These are phyloP conservation scores for Neotoma lepida DNA, from an alignment of 2,113 vertebrate genomes.

Conservation along the genomic window DNA sequence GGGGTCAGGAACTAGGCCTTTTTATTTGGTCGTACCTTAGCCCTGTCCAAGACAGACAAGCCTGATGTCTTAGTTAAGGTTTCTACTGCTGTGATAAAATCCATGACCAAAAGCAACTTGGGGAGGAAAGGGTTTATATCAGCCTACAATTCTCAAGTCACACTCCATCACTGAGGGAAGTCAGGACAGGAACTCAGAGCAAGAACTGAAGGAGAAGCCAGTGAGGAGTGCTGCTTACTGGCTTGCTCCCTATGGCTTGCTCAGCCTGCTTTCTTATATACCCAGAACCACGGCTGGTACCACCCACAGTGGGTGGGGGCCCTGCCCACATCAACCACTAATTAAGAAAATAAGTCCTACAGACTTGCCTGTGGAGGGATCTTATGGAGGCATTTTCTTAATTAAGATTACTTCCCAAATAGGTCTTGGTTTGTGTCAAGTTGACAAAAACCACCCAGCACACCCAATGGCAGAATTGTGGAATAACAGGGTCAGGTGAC, in stretches of 20 bases:
- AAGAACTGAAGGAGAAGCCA: too few species aligned
- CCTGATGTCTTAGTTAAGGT: not conserved
- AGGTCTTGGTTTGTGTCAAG: not conserved
- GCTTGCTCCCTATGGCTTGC: not conserved
- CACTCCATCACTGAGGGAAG: not conserved
- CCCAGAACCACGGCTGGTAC: not conserved
- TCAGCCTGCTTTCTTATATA: not conserved
- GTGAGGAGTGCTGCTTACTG: not conserved
- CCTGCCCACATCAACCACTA: not conserved
- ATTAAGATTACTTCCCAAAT: not conserved
- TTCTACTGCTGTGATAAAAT: not conserved
- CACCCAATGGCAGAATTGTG: not conserved
- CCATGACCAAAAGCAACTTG: not conserved
- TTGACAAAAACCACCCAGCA: not conserved
- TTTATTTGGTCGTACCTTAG: not conserved
- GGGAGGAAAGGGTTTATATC: not conserved
- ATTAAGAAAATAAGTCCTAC: not conserved
- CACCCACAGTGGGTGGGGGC: not conserved
- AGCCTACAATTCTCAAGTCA: not conserved
- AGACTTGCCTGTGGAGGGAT: not conserved
- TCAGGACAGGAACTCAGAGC: not conserved
- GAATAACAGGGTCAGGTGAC: not conserved
- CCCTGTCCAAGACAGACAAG: slow-evolving; percentile 12
- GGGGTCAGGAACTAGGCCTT: not conserved
- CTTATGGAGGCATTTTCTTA: not conserved